Conservation (phyloP, 2,797 vertebrate genomes). For the Tenualosa ilisha region DNA sequence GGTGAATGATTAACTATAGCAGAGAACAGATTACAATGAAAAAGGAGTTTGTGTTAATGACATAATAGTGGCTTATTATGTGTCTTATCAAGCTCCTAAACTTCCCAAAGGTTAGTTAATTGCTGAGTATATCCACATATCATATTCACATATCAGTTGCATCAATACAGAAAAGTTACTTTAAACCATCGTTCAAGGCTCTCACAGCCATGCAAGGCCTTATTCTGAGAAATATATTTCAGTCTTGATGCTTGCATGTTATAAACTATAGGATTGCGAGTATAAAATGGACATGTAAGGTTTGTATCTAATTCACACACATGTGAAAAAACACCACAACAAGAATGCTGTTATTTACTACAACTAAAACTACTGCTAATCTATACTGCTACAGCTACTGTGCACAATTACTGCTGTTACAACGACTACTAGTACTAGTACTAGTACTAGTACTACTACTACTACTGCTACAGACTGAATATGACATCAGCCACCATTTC, state of each 20-base stretch:
- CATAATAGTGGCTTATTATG: not conserved
- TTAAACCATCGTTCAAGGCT: not conserved
- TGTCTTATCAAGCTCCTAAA: not conserved
- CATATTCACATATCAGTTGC: not conserved
- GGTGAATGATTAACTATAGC: not conserved
- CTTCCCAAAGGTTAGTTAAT: not conserved
- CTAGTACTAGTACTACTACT: not conserved
- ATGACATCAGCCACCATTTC: not conserved
- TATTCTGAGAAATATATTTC: not conserved
- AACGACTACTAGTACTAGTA: not conserved
- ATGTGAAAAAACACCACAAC: not conserved
- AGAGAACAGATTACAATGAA: not conserved
- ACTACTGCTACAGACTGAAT: not conserved
- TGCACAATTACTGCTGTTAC: not conserved
- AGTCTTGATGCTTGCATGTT: not conserved
- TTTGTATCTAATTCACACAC: not conserved
- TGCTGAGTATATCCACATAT: not conserved
- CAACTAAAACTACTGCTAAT: not conserved
- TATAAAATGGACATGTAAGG: not conserved
- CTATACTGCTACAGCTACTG: not conserved
- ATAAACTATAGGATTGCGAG: not conserved
- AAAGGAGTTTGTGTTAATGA: not conserved
- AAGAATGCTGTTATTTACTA: not conserved
- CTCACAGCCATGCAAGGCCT: not conserved
- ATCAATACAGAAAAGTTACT: not conserved